Conservation (phyloP, 2,797 vertebrate species). For the Microctenopoma lineatum region DNA sequence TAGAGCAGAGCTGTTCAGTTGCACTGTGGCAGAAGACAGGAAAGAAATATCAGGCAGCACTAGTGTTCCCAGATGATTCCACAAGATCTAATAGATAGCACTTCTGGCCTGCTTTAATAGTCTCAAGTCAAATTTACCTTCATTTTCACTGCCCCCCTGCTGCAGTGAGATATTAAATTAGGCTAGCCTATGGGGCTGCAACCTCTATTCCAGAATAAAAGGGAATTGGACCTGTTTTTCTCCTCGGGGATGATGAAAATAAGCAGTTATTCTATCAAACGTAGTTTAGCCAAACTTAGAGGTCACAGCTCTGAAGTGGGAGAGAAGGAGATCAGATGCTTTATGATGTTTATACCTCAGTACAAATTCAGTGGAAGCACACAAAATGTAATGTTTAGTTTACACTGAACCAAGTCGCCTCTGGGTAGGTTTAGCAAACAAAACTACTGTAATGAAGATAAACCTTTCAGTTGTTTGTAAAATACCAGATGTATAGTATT, state of each 20-base stretch:
- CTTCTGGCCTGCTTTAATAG: constrained; percentile 22
- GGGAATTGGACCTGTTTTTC: constrained; percentile 39
- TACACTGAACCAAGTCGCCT: constrained; percentile 24
- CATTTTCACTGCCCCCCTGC: constrained; percentile 42
- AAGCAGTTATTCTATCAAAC: constrained; percentile 56
- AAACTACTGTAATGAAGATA: background rate
- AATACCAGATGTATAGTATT: background rate
- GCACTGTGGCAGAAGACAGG: constrained; percentile 5
- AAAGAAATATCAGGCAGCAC: background rate
- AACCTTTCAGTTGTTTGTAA: background rate
- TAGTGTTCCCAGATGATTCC: constrained; percentile 25
- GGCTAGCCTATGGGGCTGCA: constrained; percentile 41
- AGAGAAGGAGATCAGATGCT: constrained; percentile 17
- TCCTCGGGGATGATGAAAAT: constrained; percentile 50
- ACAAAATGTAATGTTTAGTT: constrained; percentile 34
- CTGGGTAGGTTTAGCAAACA: constrained; percentile 24
- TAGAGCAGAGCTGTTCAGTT: background rate
- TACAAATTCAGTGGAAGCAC: background rate
- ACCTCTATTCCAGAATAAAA: constrained; percentile 44
- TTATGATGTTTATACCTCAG: constrained; percentile 21
- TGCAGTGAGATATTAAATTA: constrained; percentile 57
- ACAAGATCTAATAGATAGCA: constrained; percentile 56
- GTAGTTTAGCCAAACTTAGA: constrained; percentile 36
- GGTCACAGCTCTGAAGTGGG: constrained; percentile 24
- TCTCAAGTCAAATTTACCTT: constrained; percentile 62